Percentiles rank a stretch among this genome's conserved stretches.
Evolutionary conservation across 2,797 vertebrate genomes (phyloP).

Genomic region (Periparus ater): DNA sequence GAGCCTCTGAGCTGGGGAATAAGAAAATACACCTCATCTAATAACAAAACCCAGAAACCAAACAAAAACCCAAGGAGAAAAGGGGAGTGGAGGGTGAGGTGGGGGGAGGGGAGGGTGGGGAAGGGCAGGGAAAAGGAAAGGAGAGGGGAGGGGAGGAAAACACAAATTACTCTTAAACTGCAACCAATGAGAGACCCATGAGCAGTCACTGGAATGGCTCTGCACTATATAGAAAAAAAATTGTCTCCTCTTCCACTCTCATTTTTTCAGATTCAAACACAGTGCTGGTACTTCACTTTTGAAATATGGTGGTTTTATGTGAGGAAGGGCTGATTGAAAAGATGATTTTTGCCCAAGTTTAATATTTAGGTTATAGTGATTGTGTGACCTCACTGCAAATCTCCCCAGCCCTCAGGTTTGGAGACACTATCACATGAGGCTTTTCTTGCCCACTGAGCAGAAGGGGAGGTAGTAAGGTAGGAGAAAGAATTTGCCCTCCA

Average conservation of each 20-base stretch:
- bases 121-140: too few species aligned
- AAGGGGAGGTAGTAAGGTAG: neutral
- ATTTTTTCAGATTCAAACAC: neutral
- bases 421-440: rapidly evolving
- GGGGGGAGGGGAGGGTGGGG: too few species aligned
- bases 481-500: neutral
- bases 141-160: neutral
- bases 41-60: neutral
- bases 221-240: neutral
- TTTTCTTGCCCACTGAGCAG: neutral
- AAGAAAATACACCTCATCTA: neutral
- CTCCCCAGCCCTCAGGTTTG: neutral
- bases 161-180: neutral
- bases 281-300: neutral
- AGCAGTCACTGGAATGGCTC: neutral
- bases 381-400: neutral
- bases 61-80: neutral
- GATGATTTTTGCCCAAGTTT: neutral
- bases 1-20: neutral
- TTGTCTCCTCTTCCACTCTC: neutral
- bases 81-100: neutral
- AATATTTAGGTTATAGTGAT: neutral
- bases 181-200: neutral
- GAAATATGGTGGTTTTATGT: neutral
- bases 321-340: neutral